These are phyloP conservation scores for Aphrophora alni DNA, from an alignment of 2,888 invertebrate genomes.

Conservation along the genomic window DNA sequence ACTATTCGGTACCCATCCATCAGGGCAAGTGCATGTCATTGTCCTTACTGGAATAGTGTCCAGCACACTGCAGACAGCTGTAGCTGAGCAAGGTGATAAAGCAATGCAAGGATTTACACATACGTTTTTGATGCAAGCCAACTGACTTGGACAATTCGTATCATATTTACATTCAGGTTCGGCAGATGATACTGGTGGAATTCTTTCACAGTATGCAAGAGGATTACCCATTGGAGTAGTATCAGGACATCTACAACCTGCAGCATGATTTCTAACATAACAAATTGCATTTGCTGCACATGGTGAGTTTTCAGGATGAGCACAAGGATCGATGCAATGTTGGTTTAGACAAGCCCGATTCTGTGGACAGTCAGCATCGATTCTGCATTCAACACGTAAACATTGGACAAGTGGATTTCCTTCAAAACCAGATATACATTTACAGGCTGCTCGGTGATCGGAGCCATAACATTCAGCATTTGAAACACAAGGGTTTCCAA, in stretches of 20 bases:
- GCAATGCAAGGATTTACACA: slow-evolving; percentile 80
- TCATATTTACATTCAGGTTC: slow-evolving; percentile 72
- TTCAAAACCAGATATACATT: slow-evolving; percentile 75
- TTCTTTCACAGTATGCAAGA: slow-evolving; percentile 72
- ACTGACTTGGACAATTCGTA: slow-evolving; percentile 80
- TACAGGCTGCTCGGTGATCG: slow-evolving; percentile 79
- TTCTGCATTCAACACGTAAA: slow-evolving; percentile 75
- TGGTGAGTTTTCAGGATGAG: slow-evolving; percentile 67
- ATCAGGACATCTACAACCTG: slow-evolving; percentile 83
- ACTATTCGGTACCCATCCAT: slow-evolving; percentile 81
- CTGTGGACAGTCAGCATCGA: slow-evolving; percentile 78
- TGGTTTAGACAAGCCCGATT: slow-evolving; percentile 75
- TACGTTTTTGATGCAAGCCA: slow-evolving; percentile 81
- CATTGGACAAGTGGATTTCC: slow-evolving; percentile 85
- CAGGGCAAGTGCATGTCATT: slow-evolving; percentile 87
- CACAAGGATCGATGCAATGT: slow-evolving; percentile 82
- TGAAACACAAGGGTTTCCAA: slow-evolving; percentile 81
- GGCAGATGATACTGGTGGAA: slow-evolving; percentile 54
- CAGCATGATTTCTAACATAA: slow-evolving; percentile 78
- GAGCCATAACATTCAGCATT: slow-evolving; percentile 85
- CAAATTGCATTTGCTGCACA: slow-evolving; percentile 87
- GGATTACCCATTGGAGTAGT: slow-evolving; percentile 82
- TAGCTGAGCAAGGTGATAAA: slow-evolving; percentile 65
- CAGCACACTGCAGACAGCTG: slow-evolving; percentile 79
- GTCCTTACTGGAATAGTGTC: slow-evolving; percentile 87